phyloP scores from a whole-genome alignment of 2,113 vertebrate species.

The Ailuropoda melanoleuca region DNA sequence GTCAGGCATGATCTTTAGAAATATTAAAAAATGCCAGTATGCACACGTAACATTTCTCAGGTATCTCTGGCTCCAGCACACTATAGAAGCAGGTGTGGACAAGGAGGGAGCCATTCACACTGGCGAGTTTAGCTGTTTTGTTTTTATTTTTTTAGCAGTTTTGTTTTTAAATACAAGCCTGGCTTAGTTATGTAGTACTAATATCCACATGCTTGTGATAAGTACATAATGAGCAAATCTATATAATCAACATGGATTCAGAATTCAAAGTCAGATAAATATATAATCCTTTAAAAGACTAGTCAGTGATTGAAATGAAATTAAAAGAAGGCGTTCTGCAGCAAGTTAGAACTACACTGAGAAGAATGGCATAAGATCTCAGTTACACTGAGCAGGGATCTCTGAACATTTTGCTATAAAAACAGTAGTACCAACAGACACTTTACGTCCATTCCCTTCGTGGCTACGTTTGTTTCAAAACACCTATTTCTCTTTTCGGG shows the following conservation, averaged over 20 bases:
- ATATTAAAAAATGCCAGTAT: neutral
- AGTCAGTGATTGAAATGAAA: conserved; percentile 28
- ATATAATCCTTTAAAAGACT: neutral
- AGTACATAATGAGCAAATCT: conserved; percentile 21
- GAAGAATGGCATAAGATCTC: neutral
- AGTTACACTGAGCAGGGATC: neutral
- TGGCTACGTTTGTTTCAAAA: conserved; percentile 31
- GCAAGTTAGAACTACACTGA: neutral
- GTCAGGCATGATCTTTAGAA: neutral
- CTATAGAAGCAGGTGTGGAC: neutral
- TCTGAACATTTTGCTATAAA: neutral
- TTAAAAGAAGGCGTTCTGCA: neutral
- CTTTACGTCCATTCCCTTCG: neutral
- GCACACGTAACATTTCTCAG: neutral
- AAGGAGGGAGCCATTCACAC: neutral
- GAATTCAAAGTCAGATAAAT: conserved; percentile 50
- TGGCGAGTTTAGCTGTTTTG: neutral
- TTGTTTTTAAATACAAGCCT: conserved; percentile 23
- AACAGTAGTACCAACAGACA: neutral
- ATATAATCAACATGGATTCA: neutral
- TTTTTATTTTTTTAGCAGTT: neutral
- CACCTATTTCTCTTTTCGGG: neutral
- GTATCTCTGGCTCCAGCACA: neutral
- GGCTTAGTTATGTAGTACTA: neutral
- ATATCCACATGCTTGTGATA: neutral